Conservation (phyloP, 2,797 vertebrate species). For the Notoglanidium macrostoma region DNA sequence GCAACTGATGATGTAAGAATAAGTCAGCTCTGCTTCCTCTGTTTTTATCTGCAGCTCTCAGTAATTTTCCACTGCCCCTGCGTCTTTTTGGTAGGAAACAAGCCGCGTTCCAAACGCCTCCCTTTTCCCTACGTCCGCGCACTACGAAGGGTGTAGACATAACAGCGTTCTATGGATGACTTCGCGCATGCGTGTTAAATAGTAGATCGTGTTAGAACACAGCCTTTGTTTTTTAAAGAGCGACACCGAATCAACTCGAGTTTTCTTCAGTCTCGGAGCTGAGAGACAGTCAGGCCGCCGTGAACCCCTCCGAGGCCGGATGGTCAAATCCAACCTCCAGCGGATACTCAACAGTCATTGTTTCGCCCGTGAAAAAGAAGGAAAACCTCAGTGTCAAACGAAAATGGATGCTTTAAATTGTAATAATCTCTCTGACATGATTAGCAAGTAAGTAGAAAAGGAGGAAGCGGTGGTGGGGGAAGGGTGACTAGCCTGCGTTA, state of each 20-base stretch:
- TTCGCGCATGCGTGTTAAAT: background rate
- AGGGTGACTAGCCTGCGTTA: slow-evolving; percentile 38
- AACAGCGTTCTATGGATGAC: background rate
- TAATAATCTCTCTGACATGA: slow-evolving; percentile 80
- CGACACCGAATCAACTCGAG: background rate
- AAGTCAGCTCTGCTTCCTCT: slow-evolving; percentile 21
- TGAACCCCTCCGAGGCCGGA: slow-evolving; percentile 81
- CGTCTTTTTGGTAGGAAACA: background rate
- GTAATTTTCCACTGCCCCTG: slow-evolving; percentile 37
- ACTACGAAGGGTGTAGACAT: background rate
- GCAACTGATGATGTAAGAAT: slow-evolving; percentile 22
- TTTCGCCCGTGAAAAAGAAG: slow-evolving; percentile 86
- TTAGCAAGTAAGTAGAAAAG: slow-evolving; percentile 78
- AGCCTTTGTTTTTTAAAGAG: slow-evolving; percentile 19
- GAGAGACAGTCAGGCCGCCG: slow-evolving; percentile 73
- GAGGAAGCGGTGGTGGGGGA: slow-evolving; percentile 46
- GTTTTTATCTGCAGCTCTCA: slow-evolving; percentile 42
- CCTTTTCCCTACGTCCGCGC: background rate
- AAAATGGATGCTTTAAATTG: slow-evolving; percentile 77
- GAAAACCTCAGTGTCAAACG: slow-evolving; percentile 71
- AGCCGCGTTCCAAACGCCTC: background rate
- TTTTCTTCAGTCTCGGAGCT: slow-evolving; percentile 62
- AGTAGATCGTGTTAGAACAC: background rate
- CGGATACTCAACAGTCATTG: slow-evolving; percentile 87
- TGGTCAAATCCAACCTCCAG: slow-evolving; percentile 89